Base-by-base conservation (phyloP, 2,888 invertebrate genomes). In the Metopia argyrocephala region DNA sequence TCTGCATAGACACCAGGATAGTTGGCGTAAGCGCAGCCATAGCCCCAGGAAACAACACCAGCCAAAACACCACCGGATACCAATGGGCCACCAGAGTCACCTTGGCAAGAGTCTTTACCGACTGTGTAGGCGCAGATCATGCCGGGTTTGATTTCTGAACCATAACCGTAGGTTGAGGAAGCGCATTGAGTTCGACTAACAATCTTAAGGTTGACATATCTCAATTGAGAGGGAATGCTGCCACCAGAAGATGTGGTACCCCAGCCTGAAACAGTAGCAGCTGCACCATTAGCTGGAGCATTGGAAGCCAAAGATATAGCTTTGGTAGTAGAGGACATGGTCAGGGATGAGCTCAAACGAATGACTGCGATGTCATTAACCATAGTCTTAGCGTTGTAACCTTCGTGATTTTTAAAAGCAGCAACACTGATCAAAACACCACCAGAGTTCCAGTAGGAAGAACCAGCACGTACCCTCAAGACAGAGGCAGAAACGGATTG, bases 281-380 rank as follows among this genome's bases (percentile, higher is more conserved):
- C 38, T 12, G 38, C 38, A 38, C 3, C 38, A 38, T 38, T 15
- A 12, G 38, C 38, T 1, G 38, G 38, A 38, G 38, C 38, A 12
- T 38, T 38, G 15, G 38, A 3, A 38, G 38, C 38, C 38, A 38
- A 38, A 38, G 3, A 3, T 12, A 38, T 38, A 15, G 38, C 12
- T 15, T 88, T 87, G 0, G 92, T 89, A 1, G 84, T 86, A 0
- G 89, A 85, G 64, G 84, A 89, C 64, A 90, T 91, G 20, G 85
- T 82, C 57, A 93, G 86, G 1, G 91, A 87, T 3, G 87, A 89
- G 0, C 89, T 76, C 5, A 93, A 88, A 89, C 91, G 91, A 12
- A 93, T 84, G 0, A 93, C 83, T 0, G 93, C 93, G 12, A 93
- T 89, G 71, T 94, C 93, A 83, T 91, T 91, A 82, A 93, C 92